These are phyloP conservation scores for Eupleurogrammus muticus DNA, from an alignment of 2,797 vertebrate species.

Conservation along the genomic window DNA sequence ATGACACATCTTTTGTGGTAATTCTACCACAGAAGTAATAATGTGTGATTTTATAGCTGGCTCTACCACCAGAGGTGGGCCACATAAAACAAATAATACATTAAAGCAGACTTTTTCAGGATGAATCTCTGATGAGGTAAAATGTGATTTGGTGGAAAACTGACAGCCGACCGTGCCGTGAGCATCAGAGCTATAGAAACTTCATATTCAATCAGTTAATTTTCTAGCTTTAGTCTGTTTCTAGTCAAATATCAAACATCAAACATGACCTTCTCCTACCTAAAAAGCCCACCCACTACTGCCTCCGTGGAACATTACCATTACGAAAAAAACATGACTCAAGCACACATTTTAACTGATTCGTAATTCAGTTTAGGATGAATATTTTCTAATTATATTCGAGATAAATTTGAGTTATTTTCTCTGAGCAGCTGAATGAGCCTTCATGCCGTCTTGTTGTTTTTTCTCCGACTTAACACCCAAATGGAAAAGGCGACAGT, in stretches of 20 bases:
- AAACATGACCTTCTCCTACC: conserved; percentile 5
- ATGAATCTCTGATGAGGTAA: conserved; percentile 32
- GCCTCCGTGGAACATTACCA: conserved; percentile 26
- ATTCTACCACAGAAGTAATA: conserved; percentile 3
- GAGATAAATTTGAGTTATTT: conserved; percentile 22
- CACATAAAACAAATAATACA: conserved; percentile 24
- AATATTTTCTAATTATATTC: conserved; percentile 17
- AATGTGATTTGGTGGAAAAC: conserved; percentile 19
- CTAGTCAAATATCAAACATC: not conserved
- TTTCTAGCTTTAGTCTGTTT: conserved; percentile 2
- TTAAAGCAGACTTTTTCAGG: conserved; percentile 37
- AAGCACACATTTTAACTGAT: not conserved
- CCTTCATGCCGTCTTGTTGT: conserved; percentile 2
- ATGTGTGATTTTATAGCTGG: conserved; percentile 9
- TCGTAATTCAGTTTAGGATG: conserved; percentile 6
- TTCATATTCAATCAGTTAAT: not conserved
- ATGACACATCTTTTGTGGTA: conserved; percentile 6
- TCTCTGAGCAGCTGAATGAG: not conserved
- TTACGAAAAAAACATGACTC: conserved; percentile 14
- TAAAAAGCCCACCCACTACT: conserved; percentile 18
- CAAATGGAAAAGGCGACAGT: not conserved
- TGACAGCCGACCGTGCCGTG: not conserved
- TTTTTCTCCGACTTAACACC: conserved; percentile 6
- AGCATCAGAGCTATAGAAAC: not conserved
- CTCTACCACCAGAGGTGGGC: conserved; percentile 4